Percentiles rank a stretch among this genome's conserved stretches.
Conservation (phyloP, 1,140 invertebrate genomes). For the Harlomillsia oculata region DNA sequence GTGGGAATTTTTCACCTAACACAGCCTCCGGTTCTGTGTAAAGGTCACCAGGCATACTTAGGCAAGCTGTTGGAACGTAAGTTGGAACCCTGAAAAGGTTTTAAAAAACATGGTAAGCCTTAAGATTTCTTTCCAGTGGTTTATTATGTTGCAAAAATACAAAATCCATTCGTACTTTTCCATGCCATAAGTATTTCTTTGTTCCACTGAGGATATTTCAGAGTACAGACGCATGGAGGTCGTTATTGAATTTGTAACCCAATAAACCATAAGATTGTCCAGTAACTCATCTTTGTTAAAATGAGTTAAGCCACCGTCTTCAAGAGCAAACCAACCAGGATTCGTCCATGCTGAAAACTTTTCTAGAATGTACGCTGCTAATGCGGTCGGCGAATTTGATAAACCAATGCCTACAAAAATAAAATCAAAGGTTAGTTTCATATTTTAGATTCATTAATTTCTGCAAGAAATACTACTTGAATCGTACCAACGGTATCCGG, state of each 20-base stretch:
- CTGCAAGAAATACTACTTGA: neutral
- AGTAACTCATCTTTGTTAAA: conserved; percentile 47
- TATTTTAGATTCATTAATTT: neutral
- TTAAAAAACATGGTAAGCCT: no score
- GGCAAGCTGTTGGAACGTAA: conserved; percentile 22
- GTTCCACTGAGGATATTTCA: conserved; percentile 32
- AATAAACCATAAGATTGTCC: conserved; percentile 49
- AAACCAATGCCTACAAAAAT: conserved; percentile 8
- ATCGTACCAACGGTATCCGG: conserved; percentile 19
- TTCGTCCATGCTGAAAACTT: conserved; percentile 49
- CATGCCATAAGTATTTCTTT: neutral
- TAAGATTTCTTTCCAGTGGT: no score
- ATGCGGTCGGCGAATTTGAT: conserved; percentile 39
- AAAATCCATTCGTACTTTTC: neutral
- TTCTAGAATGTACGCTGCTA: conserved; percentile 50
- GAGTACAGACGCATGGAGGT: conserved; percentile 43
- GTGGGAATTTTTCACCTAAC: conserved; percentile 15
- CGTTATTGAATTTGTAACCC: conserved; percentile 42
- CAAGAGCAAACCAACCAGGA: conserved; percentile 20
- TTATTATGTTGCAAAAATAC: no score
- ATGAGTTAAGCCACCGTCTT: conserved; percentile 45
- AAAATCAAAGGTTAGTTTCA: neutral
- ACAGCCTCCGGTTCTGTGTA: conserved; percentile 26
- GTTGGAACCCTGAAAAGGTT: conserved; percentile 8
- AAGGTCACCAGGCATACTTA: conserved; percentile 41